A percentile compares a stretch with the other conserved stretches of the same genome.
Evolutionary conservation across 2,797 vertebrate genomes (phyloP).

Genomic region (Mus minutoides): DNA sequence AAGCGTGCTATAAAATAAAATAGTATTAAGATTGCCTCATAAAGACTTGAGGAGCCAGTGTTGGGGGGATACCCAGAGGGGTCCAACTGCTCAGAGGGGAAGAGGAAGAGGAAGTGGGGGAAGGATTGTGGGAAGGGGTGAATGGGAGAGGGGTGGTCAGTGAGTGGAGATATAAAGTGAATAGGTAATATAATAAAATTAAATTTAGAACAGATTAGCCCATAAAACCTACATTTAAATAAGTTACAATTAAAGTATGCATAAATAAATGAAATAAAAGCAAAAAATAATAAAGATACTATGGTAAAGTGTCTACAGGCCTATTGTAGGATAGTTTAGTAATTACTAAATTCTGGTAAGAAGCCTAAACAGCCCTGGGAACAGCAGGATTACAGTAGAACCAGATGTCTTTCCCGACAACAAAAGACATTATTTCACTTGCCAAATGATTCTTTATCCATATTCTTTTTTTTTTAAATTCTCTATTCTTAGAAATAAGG

Average conservation of each 20-base stretch:
- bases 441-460: background rate
- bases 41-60: no score
- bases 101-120: no score
- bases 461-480: background rate
- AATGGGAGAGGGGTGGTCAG: no score
- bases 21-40: background rate
- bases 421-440: background rate
- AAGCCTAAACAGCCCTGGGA: background rate
- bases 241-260: background rate
- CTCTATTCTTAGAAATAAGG: slow-evolving; percentile 42
- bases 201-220: background rate
- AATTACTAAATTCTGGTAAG: background rate
- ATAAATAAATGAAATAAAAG: background rate
- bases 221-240: background rate
- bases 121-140: no score
- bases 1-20: background rate
- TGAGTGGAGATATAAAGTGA: no score
- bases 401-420: background rate
- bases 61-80: no score
- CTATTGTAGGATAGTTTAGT: background rate
- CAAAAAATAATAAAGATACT: background rate
- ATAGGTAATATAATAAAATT: no score
- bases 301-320: no score
- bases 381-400: background rate
- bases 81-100: no score